Base-by-base conservation (phyloP, 2,888 invertebrate genomes). In the Clusia tigrina region DNA sequence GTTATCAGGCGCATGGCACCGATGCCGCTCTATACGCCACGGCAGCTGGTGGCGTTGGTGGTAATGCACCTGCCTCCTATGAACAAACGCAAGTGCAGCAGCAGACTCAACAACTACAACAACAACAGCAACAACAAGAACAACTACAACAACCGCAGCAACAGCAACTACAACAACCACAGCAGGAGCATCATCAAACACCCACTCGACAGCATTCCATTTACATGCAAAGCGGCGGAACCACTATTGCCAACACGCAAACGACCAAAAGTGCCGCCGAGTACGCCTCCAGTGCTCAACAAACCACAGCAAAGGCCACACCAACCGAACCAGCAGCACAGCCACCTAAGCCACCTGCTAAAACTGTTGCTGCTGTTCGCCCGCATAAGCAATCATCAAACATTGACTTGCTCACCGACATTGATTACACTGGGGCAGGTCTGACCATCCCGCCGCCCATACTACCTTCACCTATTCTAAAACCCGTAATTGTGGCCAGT, bases 401-500 rank as follows among this genome's bases (percentile, higher is more conserved):
- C 60, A 86, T 91, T 55, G 94, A 94, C 83, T 84, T 94, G 32
- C 81, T 94, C 6, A 89, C 92, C 0, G 93, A 90, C 55, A 87
- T 94, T 53, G 93, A 93, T 78, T 90, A 92, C 70, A 87, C 89
- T 0, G 74, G 65, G 0, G 67, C 69, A 12, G 63, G 67, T 1
- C 55, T 71, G n/a, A 46, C 63, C 10, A 71, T 79, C 17, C 72
- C 78, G 6, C 72, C 78, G 22, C 73, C 77, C 2, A 68, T 76
- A 24, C 56, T 79, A 59, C 74, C 79, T 2, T 71, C 74, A 32
- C 78, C 81, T 0, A 63, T 77, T 18, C 64, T 83, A n/a, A 80
- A 81, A 62, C 82, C 83, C 1, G 68, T 78, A 64, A 69, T 78
- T 32, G 67, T 77, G 18, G 67, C 73, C 18, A 71, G 71, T 20